Percentiles rank a stretch among this genome's conserved stretches.
Conservation (phyloP, 2,797 vertebrate genomes). For the Rhinophrynus dorsalis region DNA sequence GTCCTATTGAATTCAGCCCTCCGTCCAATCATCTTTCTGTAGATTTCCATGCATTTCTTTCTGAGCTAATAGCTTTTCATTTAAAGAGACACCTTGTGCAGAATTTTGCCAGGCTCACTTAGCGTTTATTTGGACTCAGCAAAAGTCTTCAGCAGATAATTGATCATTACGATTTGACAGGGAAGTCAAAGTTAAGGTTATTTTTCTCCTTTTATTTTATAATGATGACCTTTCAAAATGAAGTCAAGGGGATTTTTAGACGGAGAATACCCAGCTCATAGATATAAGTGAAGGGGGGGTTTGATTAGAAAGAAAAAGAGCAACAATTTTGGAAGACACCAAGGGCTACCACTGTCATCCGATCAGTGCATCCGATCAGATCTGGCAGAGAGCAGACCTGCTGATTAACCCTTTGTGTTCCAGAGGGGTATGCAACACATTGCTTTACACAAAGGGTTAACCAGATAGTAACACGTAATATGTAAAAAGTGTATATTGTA, state of each 20-base stretch:
- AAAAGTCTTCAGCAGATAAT: conserved; percentile 7
- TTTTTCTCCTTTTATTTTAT: neutral
- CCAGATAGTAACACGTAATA: no score
- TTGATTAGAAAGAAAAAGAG: no score
- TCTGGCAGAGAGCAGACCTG: no score
- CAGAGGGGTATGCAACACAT: no score
- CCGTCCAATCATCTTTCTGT: conserved; percentile 32
- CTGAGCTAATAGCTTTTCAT: conserved; percentile 39
- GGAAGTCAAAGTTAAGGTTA: conserved; percentile 3
- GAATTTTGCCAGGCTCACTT: conserved; percentile 30
- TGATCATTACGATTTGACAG: conserved; percentile 33
- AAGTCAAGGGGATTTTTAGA: neutral
- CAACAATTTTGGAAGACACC: no score
- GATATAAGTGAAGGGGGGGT: no score
- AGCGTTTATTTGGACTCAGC: conserved; percentile 23
- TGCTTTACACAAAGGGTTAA: no score
- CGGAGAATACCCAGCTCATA: neutral
- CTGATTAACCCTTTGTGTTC: no score
- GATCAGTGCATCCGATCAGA: no score
- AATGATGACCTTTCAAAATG: neutral
- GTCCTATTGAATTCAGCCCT: conserved; percentile 1
- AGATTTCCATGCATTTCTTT: conserved; percentile 13
- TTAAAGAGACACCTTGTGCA: conserved; percentile 33
- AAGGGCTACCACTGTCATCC: no score
- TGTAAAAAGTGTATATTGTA: no score